These are phyloP conservation scores for Carapus acus DNA, from an alignment of 2,797 vertebrate genomes.

Conservation along the genomic window DNA sequence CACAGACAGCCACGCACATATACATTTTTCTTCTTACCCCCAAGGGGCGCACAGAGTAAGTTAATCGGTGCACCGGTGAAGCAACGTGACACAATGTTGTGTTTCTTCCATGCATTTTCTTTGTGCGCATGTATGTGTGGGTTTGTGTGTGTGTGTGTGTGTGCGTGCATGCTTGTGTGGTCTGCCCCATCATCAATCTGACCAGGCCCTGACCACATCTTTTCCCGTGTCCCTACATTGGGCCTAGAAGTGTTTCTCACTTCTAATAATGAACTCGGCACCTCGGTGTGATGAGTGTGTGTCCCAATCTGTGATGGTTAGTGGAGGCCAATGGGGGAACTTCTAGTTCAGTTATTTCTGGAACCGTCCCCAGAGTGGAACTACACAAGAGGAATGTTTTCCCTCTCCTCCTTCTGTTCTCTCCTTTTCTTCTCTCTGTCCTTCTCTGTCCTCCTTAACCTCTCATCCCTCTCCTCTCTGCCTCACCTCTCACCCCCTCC, in stretches of 20 bases:
- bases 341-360: constrained; percentile 74
- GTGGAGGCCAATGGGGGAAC: constrained; percentile 56
- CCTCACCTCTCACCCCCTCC: constrained; percentile 16
- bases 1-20: constrained; percentile 38
- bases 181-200: constrained; percentile 5
- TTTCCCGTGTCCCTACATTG: not conserved
- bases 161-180: constrained; percentile 7
- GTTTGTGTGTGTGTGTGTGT: constrained; percentile 12
- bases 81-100: constrained; percentile 61
- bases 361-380: constrained; percentile 63
- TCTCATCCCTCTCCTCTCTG: constrained; percentile 26
- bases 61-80: constrained; percentile 72
- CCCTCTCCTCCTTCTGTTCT: constrained; percentile 50
- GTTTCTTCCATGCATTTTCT: constrained; percentile 6
- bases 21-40: constrained; percentile 56
- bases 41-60: constrained; percentile 63
- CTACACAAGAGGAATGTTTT: constrained; percentile 61
- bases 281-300: constrained; percentile 11
- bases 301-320: constrained; percentile 34
- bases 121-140: constrained; percentile 2
- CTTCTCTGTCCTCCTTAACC: constrained; percentile 49
- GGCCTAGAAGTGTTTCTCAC: constrained; percentile 1
- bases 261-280: constrained; percentile 29
- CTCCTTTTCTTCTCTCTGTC: constrained; percentile 38
- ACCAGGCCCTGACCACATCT: constrained; percentile 9